Evolutionary conservation across 2,797 vertebrate genomes (phyloP).

Genomic region (Galago senegalensis): DNA sequence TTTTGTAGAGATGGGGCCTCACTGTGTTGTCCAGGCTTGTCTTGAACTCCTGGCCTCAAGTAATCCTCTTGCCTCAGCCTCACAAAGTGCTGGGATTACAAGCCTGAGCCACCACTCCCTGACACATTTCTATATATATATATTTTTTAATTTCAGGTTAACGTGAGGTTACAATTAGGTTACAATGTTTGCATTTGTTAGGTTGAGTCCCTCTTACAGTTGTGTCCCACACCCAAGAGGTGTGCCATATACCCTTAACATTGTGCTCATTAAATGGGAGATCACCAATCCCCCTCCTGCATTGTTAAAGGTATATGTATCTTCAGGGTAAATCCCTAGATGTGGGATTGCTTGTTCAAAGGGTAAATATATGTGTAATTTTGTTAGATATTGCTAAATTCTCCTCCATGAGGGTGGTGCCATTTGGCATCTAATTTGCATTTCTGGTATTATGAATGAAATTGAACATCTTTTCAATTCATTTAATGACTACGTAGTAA

Average conservation of each 20-base stretch:
- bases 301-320: not conserved
- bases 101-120: not conserved
- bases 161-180: no score
- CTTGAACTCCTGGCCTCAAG: not conserved
- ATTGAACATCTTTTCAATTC: conserved; percentile 19
- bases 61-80: not conserved
- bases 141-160: no score
- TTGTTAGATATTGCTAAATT: not conserved
- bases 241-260: no score
- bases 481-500: not conserved
- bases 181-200: no score
- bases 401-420: not conserved
- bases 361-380: not conserved
- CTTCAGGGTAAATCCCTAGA: not conserved
- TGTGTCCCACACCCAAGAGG: no score
- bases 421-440: not conserved
- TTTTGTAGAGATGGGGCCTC: not conserved
- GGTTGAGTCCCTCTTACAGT: no score
- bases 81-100: not conserved
- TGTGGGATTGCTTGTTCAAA: not conserved
- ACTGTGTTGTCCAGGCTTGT: not conserved
- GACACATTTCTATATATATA: not conserved
- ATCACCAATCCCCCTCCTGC: no score
- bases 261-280: no score
- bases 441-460: not conserved